Base-by-base conservation (phyloP, 1,140 invertebrate genomes). In the Solen grandis region DNA sequence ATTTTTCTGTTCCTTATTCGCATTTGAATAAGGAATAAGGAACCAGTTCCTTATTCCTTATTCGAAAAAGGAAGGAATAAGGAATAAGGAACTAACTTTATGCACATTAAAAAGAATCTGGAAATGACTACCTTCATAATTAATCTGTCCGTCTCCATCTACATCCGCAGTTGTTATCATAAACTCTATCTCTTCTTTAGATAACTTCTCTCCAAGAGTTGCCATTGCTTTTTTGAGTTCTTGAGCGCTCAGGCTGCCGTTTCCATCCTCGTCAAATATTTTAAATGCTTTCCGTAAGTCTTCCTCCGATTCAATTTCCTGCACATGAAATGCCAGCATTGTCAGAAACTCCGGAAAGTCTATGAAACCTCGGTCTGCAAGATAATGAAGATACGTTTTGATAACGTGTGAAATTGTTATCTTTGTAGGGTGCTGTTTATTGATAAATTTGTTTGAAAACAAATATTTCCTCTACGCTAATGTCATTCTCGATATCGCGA, bases 271-370 rank as follows among this genome's bases (percentile, higher is more conserved):
- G 35, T 80, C 77, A 36, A 80, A 80, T 22, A 73, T 66, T 55
- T 62, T 59, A n/a, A 80, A 80, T 1, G 77, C 77, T 50, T 38
- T 29, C 16, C 77, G 35, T 10, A 80, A 57, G 16, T 35, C 27
- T 22, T 80, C 77, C 41, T 80, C 77, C 25, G 77, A 68, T 31
- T 80, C 77, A 22, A 46, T 36, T 10, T 69, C 68, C 57, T 80
- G 66, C 16, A 73, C 38, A 38, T 80, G 68, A 2, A 31, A 54
- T 33, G 77, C 77, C 29, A 80, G n/a, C 10, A 80, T 22, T 13
- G 55, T 63, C 46, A 80, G 41, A 50, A 80, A 80, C 59, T 80
- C 77, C n/a, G 77, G 77, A 65, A 80, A 80, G n/a, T 80, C 59
- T 0, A 80, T 14, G 35, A 62, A 63, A 19, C 55, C 36, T 13